phyloP scores from a whole-genome alignment of 2,113 vertebrate genomes.

The Brachionichthys hirsutus region DNA sequence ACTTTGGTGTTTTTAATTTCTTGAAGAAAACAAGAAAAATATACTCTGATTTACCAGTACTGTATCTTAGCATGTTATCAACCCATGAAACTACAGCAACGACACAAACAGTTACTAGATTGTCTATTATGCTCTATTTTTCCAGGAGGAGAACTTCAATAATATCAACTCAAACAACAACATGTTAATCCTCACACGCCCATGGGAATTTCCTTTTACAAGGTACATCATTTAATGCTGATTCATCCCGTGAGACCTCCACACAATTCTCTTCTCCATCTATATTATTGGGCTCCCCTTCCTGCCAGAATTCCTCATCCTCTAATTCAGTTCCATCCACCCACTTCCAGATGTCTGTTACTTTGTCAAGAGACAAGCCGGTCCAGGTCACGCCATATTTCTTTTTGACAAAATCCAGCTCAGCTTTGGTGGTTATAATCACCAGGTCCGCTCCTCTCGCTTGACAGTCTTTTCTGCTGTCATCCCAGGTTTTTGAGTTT shows the following conservation, averaged over 20 bases:
- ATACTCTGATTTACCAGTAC: background rate
- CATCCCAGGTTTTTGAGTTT: conserved; percentile 3
- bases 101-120: too few relatives aligned
- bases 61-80: background rate
- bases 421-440: conserved; percentile 11
- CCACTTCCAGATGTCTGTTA: conserved; percentile 36
- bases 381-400: conserved; percentile 7
- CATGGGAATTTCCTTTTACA: conserved; percentile 6
- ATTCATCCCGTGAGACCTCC: rapidly evolving
- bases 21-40: background rate
- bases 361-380: conserved; percentile 12
- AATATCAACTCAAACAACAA: background rate
- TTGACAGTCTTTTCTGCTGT: conserved; percentile 27
- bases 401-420: conserved; percentile 12
- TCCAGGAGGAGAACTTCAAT: background rate
- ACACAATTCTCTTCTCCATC: conserved; percentile 19
- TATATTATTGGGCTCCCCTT: conserved; percentile 19
- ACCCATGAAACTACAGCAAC: too few relatives aligned
- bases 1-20: background rate
- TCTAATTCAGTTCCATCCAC: conserved; percentile 23
- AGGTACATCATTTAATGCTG: conserved; percentile 24
- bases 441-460: conserved; percentile 15
- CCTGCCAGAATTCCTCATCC: conserved; percentile 12
- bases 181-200: conserved; percentile 34
- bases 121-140: background rate